Conservation (phyloP, 2,797 vertebrate genomes). For the Austrolebias charrua region DNA sequence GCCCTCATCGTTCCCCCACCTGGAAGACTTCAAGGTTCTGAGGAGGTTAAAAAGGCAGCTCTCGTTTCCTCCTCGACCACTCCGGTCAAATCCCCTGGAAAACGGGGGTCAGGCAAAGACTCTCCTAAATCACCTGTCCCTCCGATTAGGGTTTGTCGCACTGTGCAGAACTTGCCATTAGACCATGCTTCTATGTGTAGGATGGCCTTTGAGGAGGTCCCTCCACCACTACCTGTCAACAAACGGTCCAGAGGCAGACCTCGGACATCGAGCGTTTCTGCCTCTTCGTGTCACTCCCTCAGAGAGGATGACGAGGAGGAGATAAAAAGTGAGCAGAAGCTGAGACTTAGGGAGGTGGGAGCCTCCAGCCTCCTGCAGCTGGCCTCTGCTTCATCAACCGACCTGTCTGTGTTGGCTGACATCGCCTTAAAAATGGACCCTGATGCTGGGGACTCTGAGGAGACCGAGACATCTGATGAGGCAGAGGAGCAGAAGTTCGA, state of each 20-base stretch:
- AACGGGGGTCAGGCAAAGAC: constrained; percentile 67
- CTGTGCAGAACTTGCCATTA: constrained; percentile 88
- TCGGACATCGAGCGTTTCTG: constrained; percentile 65
- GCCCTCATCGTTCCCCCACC: constrained; percentile 77
- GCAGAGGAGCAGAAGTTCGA: constrained; percentile 84
- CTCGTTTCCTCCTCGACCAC: constrained; percentile 48
- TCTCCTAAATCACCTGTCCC: constrained; percentile 62
- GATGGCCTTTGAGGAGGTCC: constrained; percentile 82
- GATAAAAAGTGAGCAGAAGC: constrained; percentile 69
- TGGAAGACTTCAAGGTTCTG: constrained; percentile 54
- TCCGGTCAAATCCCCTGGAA: constrained; percentile 64
- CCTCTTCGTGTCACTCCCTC: constrained; percentile 58
- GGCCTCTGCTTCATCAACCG: constrained; percentile 74
- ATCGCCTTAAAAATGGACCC: constrained; percentile 82
- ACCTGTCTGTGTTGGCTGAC: constrained; percentile 84
- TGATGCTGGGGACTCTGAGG: constrained; percentile 82
- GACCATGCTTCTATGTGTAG: constrained; percentile 91
- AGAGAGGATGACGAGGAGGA: constrained; percentile 73
- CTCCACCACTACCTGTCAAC: constrained; percentile 42
- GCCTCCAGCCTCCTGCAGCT: constrained; percentile 81
- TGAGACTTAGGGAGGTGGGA: constrained; percentile 78
- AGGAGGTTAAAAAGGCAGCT: constrained; percentile 66
- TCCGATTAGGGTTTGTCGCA: constrained; percentile 80
- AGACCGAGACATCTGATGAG: constrained; percentile 86
- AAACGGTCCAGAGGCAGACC: constrained; percentile 76